Percentiles rank a stretch among this genome's conserved stretches.
phyloP scores from a whole-genome alignment of 2,888 invertebrate species.

The Pristionchus maxplancki region DNA sequence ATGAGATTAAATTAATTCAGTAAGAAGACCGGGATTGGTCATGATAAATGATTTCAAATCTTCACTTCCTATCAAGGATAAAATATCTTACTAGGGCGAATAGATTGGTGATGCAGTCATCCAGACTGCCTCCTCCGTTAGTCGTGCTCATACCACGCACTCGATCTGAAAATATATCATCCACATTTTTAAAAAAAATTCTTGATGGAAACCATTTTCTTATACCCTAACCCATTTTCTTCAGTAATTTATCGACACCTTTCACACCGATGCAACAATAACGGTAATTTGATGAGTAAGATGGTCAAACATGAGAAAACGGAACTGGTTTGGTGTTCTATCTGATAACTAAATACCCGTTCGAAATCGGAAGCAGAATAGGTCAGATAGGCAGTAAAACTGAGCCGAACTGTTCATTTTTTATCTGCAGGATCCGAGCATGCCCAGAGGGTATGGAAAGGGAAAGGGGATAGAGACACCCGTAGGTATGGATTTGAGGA shows the following conservation, averaged over 20 bases:
- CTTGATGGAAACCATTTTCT: background rate
- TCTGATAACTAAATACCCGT: slow-evolving; percentile 27
- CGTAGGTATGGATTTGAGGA: no score
- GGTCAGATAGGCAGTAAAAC: no score
- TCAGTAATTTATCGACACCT: no score
- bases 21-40: no score
- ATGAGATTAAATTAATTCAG: no score
- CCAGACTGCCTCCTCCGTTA: slow-evolving; percentile 53
- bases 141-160: slow-evolving; percentile 39
- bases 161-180: background rate
- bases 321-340: slow-evolving; percentile 38
- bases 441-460: no score
- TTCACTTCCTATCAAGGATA: no score
- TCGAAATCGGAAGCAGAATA: background rate
- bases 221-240: background rate
- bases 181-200: background rate
- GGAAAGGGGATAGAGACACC: no score
- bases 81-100: slow-evolving; percentile 43
- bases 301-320: slow-evolving; percentile 14
- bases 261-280: background rate
- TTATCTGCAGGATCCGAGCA: no score
- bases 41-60: no score
- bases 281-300: background rate
- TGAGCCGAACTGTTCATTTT: no score
- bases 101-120: slow-evolving; percentile 50